Evolutionary conservation across 2,113 vertebrate genomes (phyloP).

Genomic region (Numenius arquata): DNA sequence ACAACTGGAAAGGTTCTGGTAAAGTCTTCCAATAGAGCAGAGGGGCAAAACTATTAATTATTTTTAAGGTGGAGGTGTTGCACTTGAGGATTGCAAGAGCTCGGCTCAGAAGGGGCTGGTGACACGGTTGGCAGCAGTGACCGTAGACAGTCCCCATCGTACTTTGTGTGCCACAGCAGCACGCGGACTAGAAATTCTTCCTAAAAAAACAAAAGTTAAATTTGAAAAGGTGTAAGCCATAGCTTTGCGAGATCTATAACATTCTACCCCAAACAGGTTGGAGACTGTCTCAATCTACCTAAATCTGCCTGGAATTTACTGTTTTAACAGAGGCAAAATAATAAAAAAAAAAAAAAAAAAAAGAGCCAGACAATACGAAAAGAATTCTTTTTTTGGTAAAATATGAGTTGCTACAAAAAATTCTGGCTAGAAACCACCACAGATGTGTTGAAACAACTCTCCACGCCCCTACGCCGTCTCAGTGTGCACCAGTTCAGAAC

Average conservation of each 20-base stretch:
- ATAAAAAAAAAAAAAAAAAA: background rate
- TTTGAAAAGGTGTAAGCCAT: fast-evolving
- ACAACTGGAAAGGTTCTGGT: background rate
- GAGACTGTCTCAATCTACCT: background rate
- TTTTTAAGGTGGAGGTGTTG: background rate
- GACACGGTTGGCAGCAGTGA: background rate
- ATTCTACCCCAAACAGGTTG: background rate
- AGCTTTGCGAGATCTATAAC: background rate
- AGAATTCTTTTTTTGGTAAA: background rate
- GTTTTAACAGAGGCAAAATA: background rate
- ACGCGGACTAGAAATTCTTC: background rate
- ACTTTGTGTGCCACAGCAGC: background rate
- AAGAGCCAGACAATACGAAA: background rate
- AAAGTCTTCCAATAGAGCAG: background rate
- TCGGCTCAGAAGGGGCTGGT: background rate
- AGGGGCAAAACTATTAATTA: background rate
- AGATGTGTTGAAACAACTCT: background rate
- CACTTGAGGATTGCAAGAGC: background rate
- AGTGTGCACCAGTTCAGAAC: background rate
- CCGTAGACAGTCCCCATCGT: background rate
- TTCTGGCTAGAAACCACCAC: background rate
- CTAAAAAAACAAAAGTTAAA: background rate
- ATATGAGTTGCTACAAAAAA: background rate
- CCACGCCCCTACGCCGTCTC: background rate
- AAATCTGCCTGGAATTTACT: background rate